phyloP scores from a whole-genome alignment of 2,888 invertebrate genomes.

The Dicyrtomina minuta region DNA sequence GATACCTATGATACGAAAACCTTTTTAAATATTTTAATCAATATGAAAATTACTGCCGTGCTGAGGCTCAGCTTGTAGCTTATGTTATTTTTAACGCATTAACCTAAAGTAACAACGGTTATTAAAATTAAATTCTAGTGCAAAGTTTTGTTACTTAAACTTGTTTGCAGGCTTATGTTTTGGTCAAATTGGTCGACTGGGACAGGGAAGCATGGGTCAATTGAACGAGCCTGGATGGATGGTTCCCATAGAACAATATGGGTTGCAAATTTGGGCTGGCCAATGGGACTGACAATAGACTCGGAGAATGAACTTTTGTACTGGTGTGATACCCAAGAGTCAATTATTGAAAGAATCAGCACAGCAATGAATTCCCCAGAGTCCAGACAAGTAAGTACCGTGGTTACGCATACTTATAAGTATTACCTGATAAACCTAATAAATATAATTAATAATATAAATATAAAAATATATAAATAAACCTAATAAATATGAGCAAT shows the following conservation, averaged over 20 bases:
- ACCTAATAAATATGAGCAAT: background rate
- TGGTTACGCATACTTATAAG: slow-evolving; percentile 3
- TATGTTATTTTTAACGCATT: too few relatives aligned
- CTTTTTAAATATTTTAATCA: background rate
- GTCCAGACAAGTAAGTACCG: slow-evolving; percentile 57
- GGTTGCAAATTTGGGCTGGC: slow-evolving; percentile 68
- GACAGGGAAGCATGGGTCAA: slow-evolving; percentile 59
- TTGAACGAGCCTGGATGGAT: slow-evolving; percentile 74
- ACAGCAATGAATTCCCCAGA: slow-evolving; percentile 59
- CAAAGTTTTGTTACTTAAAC: too few relatives aligned
- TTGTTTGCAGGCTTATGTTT: slow-evolving; percentile 62
- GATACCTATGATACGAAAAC: background rate
- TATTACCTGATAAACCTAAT: background rate
- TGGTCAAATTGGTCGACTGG: slow-evolving; percentile 72
- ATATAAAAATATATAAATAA: too few relatives aligned
- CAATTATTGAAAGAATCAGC: slow-evolving; percentile 68
- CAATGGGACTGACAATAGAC: slow-evolving; percentile 73
- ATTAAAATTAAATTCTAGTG: background rate
- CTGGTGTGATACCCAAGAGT: slow-evolving; percentile 72
- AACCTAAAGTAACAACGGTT: too few relatives aligned
- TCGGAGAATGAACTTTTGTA: slow-evolving; percentile 62
- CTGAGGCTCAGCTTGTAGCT: too few relatives aligned
- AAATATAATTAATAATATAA: background rate
- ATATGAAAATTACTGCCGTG: slow-evolving; percentile 1
- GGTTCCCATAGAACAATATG: slow-evolving; percentile 66